Base-by-base conservation (phyloP, 1,140 invertebrate genomes). In the Caerostris darwini region DNA sequence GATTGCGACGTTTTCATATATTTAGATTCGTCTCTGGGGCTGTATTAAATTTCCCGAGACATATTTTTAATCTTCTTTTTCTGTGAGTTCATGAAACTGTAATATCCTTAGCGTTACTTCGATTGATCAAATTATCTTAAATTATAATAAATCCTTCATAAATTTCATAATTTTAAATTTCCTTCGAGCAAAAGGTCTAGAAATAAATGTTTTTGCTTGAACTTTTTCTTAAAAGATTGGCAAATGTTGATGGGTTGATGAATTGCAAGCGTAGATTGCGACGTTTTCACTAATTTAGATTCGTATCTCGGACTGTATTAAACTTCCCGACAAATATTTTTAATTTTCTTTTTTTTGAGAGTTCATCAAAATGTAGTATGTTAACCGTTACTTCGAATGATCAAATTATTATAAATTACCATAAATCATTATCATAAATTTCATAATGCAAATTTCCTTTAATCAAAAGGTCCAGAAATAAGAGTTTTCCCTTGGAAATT, bases 161-260 rank as follows among this genome's bases (percentile, higher is more conserved):
- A n/a, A n/a, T n/a, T n/a, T n/a, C 90, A 92, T 92, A 92, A 92
- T 85, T 57, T 85, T 83, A 92, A 92, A 92, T 85, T 85, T 91
- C 90, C 50, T 50, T 56, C 12, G 54, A 85, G 71, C 53, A 57
- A 57, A 56, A 71, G 59, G 17, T 61, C 69, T 77, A 34, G 57
- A 64, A 57, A 50, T 54, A 71, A 69, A 90, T 57, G 50, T 14
- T 71, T 90, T 19, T 14, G 12, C n/a, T 5, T 61, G 54, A 19
- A n/a, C 59, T 90, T 90, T 90, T 71, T 17, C 10, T 71, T 34
- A 71, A 71, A 90, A 90, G 67, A 56, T 17, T n/a, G 50, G 5
- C 50, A 71, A 71, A 57, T 17, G n/a, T 61, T 10, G n/a, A 71
- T n/a, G n/a, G n/a, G n/a, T n/a, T n/a, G n/a, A n/a, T n/a, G n/a